Evolutionary conservation across 2,888 invertebrate species (phyloP).

Genomic region (Invenusta paracnida): DNA sequence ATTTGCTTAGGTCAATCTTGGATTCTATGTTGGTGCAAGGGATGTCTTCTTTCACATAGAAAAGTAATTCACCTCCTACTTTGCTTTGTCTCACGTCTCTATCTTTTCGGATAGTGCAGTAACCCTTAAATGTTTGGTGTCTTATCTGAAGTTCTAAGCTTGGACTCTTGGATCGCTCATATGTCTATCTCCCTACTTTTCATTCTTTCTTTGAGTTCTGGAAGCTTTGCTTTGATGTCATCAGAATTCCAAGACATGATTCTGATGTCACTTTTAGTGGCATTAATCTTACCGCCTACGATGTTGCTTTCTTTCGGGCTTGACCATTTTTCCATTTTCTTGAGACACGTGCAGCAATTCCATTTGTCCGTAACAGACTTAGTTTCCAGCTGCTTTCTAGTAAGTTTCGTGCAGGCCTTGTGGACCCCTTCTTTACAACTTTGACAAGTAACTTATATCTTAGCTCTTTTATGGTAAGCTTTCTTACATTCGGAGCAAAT

Average conservation of each 20-base stretch:
- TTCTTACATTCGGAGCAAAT: neutral
- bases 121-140: neutral
- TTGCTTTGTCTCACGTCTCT: neutral
- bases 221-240: neutral
- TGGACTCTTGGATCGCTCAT: neutral
- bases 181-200: neutral
- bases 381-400: neutral
- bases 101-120: neutral
- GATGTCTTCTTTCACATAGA: neutral
- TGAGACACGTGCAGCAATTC: neutral
- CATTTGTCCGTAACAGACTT: neutral
- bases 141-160: neutral
- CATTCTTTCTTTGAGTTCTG: neutral
- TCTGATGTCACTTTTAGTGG: neutral
- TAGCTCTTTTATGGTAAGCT: neutral
- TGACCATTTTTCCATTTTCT: neutral
- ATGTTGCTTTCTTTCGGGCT: neutral
- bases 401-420: neutral
- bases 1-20: neutral
- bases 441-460: neutral
- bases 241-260: neutral
- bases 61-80: neutral
- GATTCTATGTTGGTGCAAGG: neutral
- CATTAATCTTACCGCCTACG: neutral
- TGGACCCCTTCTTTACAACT: slow-evolving; percentile 2